phyloP scores from a whole-genome alignment of 2,113 vertebrate species.

The Onychorhynchus coronatus region DNA sequence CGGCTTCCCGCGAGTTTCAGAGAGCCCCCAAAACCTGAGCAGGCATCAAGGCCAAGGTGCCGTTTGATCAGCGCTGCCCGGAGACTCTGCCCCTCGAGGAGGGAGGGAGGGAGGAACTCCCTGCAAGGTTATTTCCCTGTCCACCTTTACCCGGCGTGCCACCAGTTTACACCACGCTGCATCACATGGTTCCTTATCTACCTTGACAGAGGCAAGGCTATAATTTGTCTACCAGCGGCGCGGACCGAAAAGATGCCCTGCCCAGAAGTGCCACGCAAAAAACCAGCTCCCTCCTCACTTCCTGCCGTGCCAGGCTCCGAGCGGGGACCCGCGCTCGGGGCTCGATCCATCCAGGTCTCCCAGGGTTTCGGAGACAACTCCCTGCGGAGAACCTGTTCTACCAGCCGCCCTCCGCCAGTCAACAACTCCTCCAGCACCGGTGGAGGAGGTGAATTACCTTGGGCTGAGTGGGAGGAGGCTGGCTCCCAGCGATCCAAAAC shows the following conservation, averaged over 20 bases:
- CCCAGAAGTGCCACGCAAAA: slow-evolving; percentile 48
- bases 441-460: slow-evolving; percentile 51
- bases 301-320: neutral
- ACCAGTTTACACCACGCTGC: slow-evolving; percentile 20
- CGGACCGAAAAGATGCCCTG: slow-evolving; percentile 32
- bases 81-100: neutral
- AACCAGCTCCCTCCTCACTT: neutral
- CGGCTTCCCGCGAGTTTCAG: neutral
- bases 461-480: slow-evolving; percentile 46
- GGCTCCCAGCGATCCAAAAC: slow-evolving; percentile 47
- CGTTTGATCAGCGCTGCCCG: neutral
- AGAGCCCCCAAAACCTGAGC: neutral
- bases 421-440: slow-evolving; percentile 11
- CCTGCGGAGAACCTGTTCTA: slow-evolving; percentile 75
- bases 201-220: slow-evolving; percentile 57
- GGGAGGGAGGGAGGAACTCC: neutral
- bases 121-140: slow-evolving; percentile 64
- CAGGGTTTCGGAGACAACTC: slow-evolving; percentile 66
- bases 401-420: slow-evolving; percentile 66
- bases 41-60: neutral
- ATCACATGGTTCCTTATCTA: slow-evolving; percentile 84
- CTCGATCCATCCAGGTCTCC: slow-evolving; percentile 37
- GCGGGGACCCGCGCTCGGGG: neutral
- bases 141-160: slow-evolving; percentile 81
- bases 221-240: slow-evolving; percentile 61